phyloP scores from a whole-genome alignment of 2,888 invertebrate species.

The Macrosoma leucophasiata region DNA sequence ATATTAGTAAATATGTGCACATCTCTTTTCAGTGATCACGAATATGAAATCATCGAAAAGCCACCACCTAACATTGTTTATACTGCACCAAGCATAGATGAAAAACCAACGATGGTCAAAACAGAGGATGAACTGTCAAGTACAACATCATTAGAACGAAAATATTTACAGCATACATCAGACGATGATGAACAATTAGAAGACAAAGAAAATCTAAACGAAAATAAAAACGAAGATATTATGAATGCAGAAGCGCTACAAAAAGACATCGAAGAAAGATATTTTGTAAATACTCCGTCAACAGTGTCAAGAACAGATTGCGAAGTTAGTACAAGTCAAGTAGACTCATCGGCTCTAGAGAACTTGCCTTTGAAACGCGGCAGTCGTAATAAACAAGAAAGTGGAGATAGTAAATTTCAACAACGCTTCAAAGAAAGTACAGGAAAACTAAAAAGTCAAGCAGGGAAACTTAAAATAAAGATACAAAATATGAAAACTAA shows the following conservation, averaged over 20 bases:
- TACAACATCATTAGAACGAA: slow-evolving; percentile 65
- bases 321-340: slow-evolving; percentile 80
- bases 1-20: no score
- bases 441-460: slow-evolving; percentile 81
- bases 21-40: slow-evolving; percentile 94
- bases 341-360: slow-evolving; percentile 80
- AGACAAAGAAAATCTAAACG: slow-evolving; percentile 46
- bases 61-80: slow-evolving; percentile 69
- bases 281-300: slow-evolving; percentile 75
- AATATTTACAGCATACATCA: slow-evolving; percentile 67
- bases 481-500: slow-evolving; percentile 78
- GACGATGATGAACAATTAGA: slow-evolving; percentile 60
- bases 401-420: slow-evolving; percentile 75
- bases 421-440: slow-evolving; percentile 82
- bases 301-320: slow-evolving; percentile 78
- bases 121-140: slow-evolving; percentile 70
- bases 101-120: slow-evolving; percentile 48
- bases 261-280: slow-evolving; percentile 78
- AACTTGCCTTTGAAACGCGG: slow-evolving; percentile 77
- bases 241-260: slow-evolving; percentile 73
- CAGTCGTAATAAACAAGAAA: slow-evolving; percentile 69
- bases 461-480: slow-evolving; percentile 82
- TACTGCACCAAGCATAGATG: slow-evolving; percentile 52
- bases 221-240: slow-evolving; percentile 43
- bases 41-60: slow-evolving; percentile 92